Evolutionary conservation across 1,140 invertebrate genomes (phyloP).

Genomic region (Aphelenchoides besseyi): DNA sequence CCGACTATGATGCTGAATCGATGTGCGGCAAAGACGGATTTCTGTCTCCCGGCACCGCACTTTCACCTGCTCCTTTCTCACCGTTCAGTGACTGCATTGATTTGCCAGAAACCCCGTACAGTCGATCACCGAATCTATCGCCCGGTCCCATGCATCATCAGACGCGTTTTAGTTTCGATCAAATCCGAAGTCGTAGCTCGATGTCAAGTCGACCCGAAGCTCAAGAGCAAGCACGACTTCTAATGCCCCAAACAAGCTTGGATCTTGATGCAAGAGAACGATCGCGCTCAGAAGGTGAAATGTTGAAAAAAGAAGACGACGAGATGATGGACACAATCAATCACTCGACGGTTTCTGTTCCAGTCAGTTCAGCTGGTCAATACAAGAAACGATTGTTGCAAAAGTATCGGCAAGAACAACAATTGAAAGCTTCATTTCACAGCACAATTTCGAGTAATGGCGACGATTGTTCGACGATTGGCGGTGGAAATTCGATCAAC

Average conservation of each 20-base stretch:
- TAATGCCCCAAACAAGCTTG: conserved; percentile 34
- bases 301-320: conserved; percentile 44
- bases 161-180: conserved; percentile 57
- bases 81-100: conserved; percentile 57
- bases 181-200: conserved; percentile 50
- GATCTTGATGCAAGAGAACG: conserved; percentile 46
- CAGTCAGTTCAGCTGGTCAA: conserved; percentile 40
- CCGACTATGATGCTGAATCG: conserved; percentile 29
- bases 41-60: conserved; percentile 50
- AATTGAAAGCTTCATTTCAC: conserved; percentile 33
- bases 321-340: conserved; percentile 43
- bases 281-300: conserved; percentile 57
- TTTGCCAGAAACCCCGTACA: conserved; percentile 52
- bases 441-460: conserved; percentile 21
- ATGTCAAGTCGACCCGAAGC: conserved; percentile 49
- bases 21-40: conserved; percentile 26
- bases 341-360: conserved; percentile 57
- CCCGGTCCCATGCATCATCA: conserved; percentile 35
- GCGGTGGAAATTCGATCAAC: conserved; percentile 6
- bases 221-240: conserved; percentile 26
- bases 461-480: conserved; percentile 23
- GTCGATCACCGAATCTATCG: conserved; percentile 54
- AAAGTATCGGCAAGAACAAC: conserved; percentile 51
- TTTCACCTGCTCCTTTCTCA: conserved; percentile 58
- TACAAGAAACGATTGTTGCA: conserved; percentile 55